Evolutionary conservation across 2,113 vertebrate genomes (phyloP).

Genomic region (Monopterus albus): DNA sequence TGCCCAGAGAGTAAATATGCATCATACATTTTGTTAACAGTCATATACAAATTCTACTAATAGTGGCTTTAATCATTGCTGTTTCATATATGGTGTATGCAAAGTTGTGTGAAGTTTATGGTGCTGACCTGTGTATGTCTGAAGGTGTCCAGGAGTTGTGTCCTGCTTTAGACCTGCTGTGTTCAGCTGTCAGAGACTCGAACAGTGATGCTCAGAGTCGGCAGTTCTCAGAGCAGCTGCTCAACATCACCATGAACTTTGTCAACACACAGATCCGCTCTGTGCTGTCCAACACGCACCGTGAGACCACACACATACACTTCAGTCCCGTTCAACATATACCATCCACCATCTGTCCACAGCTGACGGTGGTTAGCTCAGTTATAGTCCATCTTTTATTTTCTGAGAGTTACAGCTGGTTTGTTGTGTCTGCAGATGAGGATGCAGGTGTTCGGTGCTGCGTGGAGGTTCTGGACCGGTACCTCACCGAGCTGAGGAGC

Average conservation of each 20-base stretch:
- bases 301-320: constrained; percentile 72
- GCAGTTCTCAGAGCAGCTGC: constrained; percentile 94
- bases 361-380: not conserved
- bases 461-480: constrained; percentile 85
- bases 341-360: too few species aligned
- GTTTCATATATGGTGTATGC: not conserved
- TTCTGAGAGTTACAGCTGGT: not conserved
- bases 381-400: not conserved
- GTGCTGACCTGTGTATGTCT: too few species aligned
- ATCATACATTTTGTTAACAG: too few species aligned
- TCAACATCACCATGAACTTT: constrained; percentile 88
- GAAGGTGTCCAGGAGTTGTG: constrained; percentile 88
- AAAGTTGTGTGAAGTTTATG: too few species aligned
- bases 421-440: constrained; percentile 77
- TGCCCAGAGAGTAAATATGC: too few species aligned
- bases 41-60: not conserved
- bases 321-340: too few species aligned
- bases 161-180: constrained; percentile 91
- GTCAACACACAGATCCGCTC: constrained; percentile 88
- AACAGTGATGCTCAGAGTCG: constrained; percentile 90
- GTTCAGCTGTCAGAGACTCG: constrained; percentile 87
- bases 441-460: constrained; percentile 82
- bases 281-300: constrained; percentile 76
- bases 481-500: constrained; percentile 87
- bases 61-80: not conserved